Base-by-base conservation (phyloP, 2,888 invertebrate species). In the Thereva unica region DNA sequence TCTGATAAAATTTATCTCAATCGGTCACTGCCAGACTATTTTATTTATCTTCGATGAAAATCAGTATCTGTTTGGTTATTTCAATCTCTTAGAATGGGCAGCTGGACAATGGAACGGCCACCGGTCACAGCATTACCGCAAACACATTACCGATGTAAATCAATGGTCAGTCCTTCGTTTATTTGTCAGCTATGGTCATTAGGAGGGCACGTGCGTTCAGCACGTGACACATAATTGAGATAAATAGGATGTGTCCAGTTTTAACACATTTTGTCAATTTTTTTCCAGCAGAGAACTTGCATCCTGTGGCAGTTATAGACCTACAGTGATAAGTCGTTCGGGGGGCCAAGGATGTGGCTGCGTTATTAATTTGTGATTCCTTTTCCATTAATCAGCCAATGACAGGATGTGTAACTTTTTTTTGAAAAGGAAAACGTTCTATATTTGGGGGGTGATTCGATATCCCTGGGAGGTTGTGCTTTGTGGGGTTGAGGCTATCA, bases 211-310 rank as follows among this genome's bases (percentile, higher is more conserved):
- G 69, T 69, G 69, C 59, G 23, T 12, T 50, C 55, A 37, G 70
- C 73, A 72, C 73, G 72, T 72, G 73, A 71, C 73, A 69, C 54
- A 68, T 73, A 72, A 73, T 73, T 73, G 72, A 72, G 72, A 73
- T 73, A 73, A 73, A 73, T 73, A 71, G 72, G 71, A 73, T 72
- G 73, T 72, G 72, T 72, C 73, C 73, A 71, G 68, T 71, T 71
- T 70, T 68, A 70, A 71, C 70, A 67, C 69, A 70, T 68, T 70
- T 72, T 70, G 70, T 71, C 71, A 71, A 71, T 68, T 68, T 68
- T 63, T 66, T 66, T 54, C 47, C 42, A 40, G 44, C 45, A 53
- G 54, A 37, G 23, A 23, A 23, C n/a, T 34, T 23, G 38, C 49
- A 23, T 41, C 23, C 54, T 44, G 34, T 9, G 10, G 45, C 53